Percentiles rank a stretch among this genome's conserved stretches.
Conservation (phyloP, 2,888 invertebrate species). For the Saturnia pavonia region DNA sequence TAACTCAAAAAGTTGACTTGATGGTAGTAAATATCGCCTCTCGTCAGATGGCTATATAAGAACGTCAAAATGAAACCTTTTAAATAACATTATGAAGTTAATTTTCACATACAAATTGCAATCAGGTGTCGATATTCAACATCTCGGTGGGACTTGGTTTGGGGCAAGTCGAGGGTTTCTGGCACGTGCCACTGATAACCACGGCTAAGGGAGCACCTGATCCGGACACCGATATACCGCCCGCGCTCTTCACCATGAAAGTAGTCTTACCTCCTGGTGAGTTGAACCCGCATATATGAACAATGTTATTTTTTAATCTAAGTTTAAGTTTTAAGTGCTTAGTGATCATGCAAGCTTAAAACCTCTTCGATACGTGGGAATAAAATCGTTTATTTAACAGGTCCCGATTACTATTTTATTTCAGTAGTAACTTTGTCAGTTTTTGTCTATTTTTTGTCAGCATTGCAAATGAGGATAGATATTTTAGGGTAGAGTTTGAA, state of each 20-base stretch:
- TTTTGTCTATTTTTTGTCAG: no score
- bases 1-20: no score
- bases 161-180: slow-evolving; percentile 29
- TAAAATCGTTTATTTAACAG: no score
- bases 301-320: no score
- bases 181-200: slow-evolving; percentile 45
- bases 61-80: background rate
- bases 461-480: no score
- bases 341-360: no score
- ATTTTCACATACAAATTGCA: background rate
- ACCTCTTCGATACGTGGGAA: no score
- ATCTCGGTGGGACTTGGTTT: slow-evolving; percentile 50
- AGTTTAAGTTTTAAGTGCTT: no score
- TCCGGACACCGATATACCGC: slow-evolving; percentile 65
- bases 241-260: slow-evolving; percentile 60
- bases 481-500: no score
- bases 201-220: slow-evolving; percentile 59
- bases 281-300: slow-evolving; percentile 28
- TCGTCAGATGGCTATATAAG: background rate
- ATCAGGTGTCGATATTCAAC: slow-evolving; percentile 63
- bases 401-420: no score
- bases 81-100: background rate
- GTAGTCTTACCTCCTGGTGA: slow-evolving; percentile 34
- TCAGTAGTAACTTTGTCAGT: no score
- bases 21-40: background rate